These are phyloP conservation scores for Diabrotica virgifera DNA, from an alignment of 1,140 invertebrate species.

Conservation along the genomic window DNA sequence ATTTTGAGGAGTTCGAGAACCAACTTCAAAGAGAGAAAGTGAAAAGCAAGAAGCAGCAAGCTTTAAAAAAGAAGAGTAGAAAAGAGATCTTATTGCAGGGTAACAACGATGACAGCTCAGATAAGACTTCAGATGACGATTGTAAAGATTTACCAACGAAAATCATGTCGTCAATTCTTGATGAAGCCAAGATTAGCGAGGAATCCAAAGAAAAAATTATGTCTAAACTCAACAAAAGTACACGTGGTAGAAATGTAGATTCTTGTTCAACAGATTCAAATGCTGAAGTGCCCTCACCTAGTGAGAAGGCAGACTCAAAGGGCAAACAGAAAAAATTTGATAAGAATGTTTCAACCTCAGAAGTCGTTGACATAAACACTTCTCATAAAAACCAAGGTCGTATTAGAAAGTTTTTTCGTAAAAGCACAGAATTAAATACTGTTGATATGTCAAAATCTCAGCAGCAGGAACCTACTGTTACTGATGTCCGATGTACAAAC, in stretches of 20 bases:
- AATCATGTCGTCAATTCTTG: slow-evolving; percentile 26
- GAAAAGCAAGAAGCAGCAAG: slow-evolving; percentile 17
- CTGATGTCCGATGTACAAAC: too few relatives aligned
- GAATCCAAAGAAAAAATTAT: slow-evolving; percentile 23
- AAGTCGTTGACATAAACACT: too few relatives aligned
- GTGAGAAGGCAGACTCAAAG: neutral
- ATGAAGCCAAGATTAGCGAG: slow-evolving; percentile 10
- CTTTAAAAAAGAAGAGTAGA: slow-evolving; percentile 6
- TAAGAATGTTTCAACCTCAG: too few relatives aligned
- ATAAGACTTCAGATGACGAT: neutral
- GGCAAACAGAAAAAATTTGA: too few relatives aligned
- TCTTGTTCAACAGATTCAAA: slow-evolving; percentile 20
- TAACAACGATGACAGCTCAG: neutral
- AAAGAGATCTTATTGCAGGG: neutral
- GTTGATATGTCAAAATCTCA: too few relatives aligned
- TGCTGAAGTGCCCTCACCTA: too few relatives aligned
- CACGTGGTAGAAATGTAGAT: slow-evolving; percentile 25
- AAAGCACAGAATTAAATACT: too few relatives aligned
- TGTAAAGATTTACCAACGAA: slow-evolving; percentile 21
- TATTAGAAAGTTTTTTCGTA: too few relatives aligned
- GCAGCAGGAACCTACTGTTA: too few relatives aligned
- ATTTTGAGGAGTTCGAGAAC: slow-evolving; percentile 42
- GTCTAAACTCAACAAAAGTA: slow-evolving; percentile 22
- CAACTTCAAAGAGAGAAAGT: slow-evolving; percentile 17
- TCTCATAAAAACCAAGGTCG: too few relatives aligned